Percentiles rank a stretch among this genome's conserved stretches.
Conservation (phyloP, 2,113 vertebrate species). For the Arenaria interpres region DNA sequence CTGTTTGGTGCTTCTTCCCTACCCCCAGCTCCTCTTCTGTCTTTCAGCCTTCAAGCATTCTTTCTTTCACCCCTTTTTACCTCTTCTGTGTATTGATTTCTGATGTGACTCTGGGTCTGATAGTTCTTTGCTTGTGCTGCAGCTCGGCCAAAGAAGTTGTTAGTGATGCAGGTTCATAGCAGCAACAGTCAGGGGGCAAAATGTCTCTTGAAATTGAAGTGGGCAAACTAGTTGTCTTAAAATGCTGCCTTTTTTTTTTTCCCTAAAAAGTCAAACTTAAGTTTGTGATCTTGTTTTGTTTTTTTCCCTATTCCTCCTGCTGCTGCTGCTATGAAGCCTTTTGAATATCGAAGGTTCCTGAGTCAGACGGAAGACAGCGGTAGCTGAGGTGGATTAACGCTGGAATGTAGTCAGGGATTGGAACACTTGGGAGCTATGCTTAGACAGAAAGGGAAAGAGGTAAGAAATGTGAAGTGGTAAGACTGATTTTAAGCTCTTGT, state of each 20-base stretch:
- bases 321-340: slow-evolving; percentile 57
- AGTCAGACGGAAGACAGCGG: slow-evolving; percentile 46
- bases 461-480: slow-evolving; percentile 31
- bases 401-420: slow-evolving; percentile 57
- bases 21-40: not conserved
- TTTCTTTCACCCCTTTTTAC: not conserved
- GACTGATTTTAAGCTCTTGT: slow-evolving; percentile 24
- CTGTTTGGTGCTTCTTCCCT: not conserved
- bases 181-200: slow-evolving; percentile 9
- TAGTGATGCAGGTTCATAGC: slow-evolving; percentile 6
- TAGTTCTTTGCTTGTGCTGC: not conserved
- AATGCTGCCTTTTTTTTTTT: not conserved
- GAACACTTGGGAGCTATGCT: slow-evolving; percentile 53
- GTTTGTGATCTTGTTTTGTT: slow-evolving; percentile 22
- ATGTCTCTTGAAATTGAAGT: not conserved
- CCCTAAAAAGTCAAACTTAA: not conserved
- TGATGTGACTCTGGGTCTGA: not conserved
- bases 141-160: not conserved
- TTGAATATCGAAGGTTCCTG: slow-evolving; percentile 31
- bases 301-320: slow-evolving; percentile 10
- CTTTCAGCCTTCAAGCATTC: not conserved
- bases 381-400: slow-evolving; percentile 53
- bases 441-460: slow-evolving; percentile 46
- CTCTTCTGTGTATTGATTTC: not conserved
- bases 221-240: not conserved